phyloP scores from a whole-genome alignment of 2,113 vertebrate species.

The Rhea pennata region DNA sequence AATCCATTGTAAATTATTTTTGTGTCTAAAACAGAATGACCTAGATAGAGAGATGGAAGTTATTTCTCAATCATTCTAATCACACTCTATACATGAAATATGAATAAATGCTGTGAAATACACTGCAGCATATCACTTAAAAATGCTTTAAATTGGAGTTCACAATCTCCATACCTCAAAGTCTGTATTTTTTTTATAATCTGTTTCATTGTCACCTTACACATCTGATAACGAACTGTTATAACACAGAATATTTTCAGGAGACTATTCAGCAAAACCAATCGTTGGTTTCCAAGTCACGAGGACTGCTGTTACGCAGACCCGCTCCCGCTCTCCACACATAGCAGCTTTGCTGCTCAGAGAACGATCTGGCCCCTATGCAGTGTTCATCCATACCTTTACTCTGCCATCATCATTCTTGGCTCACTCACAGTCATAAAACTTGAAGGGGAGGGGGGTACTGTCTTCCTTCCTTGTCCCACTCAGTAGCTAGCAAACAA shows the following conservation, averaged over 20 bases:
- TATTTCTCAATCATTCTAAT: neutral
- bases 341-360: neutral
- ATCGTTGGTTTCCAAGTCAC: neutral
- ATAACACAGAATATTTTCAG: neutral
- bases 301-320: fast-evolving
- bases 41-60: neutral
- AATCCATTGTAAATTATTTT: neutral
- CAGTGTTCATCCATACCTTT: neutral
- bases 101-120: neutral
- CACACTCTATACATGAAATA: neutral
- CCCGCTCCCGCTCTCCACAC: neutral
- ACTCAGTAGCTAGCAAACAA: neutral
- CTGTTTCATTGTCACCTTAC: neutral
- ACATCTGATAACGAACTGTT: neutral
- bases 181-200: neutral
- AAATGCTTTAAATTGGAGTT: neutral
- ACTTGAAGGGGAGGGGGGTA: neutral
- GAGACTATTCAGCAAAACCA: neutral
- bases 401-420: neutral
- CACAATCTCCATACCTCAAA: neutral
- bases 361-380: neutral
- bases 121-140: neutral
- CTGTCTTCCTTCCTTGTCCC: neutral
- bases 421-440: neutral
- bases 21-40: neutral